Base-by-base conservation (phyloP, 2,888 invertebrate genomes). In the Pardosa pseudoannulata region DNA sequence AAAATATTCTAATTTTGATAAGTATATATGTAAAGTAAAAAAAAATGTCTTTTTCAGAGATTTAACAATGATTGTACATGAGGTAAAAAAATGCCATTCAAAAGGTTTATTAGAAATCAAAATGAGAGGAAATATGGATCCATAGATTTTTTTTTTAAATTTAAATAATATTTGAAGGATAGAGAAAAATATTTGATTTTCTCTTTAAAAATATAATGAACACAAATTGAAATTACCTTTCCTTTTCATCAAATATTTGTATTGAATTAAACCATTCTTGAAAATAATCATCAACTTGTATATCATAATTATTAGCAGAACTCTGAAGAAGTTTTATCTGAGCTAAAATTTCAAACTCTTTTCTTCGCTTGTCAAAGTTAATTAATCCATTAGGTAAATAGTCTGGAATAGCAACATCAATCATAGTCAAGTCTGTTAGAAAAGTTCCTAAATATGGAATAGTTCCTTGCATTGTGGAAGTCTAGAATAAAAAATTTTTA, bases 361-460 rank as follows among this genome's bases (percentile, higher is more conserved):
- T 98, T 88, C 98, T 93, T 81, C 97, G 94, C 92, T 99, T 99
- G 91, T 99, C 99, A 92, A 99, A 99, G 92, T 99, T 99, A 72
- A 99, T 97, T 70, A 99, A 93, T 68, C 96, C 95, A 75, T 85
- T 80, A 19, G 81, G 86, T 7, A 82, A 56, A 64, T 74, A 85
- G 82, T 89, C 89, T 68, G 70, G 80, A 39, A 88, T 82, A 56
- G 88, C 88, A 56, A 98, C 98, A 16, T 99, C 98, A 90, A 99
- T 97, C 98, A 99, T 98, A 0, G 98, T 98, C 89, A 99, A 94
- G 92, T 99, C 99, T 1, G 99, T 99, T 79, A 99, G 93, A 92
- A 99, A 99, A 2, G 98, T 99, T 31, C 99, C 99, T 88, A 99
- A 93, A 91, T 98, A 99, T 16, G 99, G 99, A 90, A 99, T 97